Evolutionary conservation across 2,888 invertebrate genomes (phyloP).

Genomic region (Rotaria macrura): DNA sequence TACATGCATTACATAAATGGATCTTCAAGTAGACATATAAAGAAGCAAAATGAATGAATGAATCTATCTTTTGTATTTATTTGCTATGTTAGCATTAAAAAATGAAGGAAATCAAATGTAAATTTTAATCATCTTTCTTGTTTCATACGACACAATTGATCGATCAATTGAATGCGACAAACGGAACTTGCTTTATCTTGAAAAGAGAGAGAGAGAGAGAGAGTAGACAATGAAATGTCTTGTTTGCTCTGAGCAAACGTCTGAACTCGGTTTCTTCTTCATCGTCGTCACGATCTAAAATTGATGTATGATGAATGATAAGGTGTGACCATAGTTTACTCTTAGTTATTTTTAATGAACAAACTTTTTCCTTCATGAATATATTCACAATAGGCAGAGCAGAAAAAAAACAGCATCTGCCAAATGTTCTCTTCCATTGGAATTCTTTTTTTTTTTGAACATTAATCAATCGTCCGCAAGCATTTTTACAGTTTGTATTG

Average conservation of each 20-base stretch:
- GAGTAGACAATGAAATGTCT: background rate
- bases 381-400: background rate
- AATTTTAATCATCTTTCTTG: background rate
- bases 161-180: slow-evolving; percentile 4
- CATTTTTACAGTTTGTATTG: background rate
- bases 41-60: background rate
- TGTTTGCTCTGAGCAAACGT: slow-evolving; percentile 7
- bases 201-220: too few species aligned
- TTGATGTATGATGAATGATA: background rate
- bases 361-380: background rate
- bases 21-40: background rate
- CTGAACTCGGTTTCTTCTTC: background rate
- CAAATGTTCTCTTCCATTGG: background rate
- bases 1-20: background rate
- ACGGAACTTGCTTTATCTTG: background rate
- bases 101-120: background rate
- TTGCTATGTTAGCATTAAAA: background rate
- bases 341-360: background rate
- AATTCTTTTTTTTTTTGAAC: too few species aligned
- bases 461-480: too few species aligned
- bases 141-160: background rate
- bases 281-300: background rate
- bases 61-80: background rate
- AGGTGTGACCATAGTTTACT: background rate
- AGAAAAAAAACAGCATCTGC: background rate